These are phyloP conservation scores for Coranthus polyacanthus DNA, from an alignment of 2,797 vertebrate species.

Conservation along the genomic window DNA sequence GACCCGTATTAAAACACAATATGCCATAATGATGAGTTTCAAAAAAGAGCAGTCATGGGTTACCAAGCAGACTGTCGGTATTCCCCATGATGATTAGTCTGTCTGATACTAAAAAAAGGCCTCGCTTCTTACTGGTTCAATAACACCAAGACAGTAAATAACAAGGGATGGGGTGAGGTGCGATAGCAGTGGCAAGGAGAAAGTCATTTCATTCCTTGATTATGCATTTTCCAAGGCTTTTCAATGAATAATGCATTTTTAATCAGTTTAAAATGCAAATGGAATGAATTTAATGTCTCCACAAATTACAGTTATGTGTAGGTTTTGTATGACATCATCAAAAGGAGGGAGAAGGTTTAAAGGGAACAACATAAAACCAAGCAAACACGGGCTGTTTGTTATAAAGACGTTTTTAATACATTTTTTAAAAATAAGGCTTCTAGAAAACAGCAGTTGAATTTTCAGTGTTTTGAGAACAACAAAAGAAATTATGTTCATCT, in stretches of 20 bases:
- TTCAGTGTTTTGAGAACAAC: background rate
- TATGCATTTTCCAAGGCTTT: conserved; percentile 4
- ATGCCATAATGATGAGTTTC: conserved; percentile 50
- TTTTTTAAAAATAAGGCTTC: too few species aligned
- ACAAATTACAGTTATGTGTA: background rate
- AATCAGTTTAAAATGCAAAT: conserved; percentile 11
- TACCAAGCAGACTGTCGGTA: conserved; percentile 21
- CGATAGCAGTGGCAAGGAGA: conserved; percentile 14
- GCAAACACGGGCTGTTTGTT: background rate
- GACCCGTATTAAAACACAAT: conserved; percentile 46
- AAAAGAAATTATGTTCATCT: background rate
- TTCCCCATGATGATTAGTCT: conserved; percentile 17
- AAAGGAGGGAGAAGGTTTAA: background rate
- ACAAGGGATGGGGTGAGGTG: background rate
- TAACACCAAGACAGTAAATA: conserved; percentile 35
- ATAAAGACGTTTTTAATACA: too few species aligned
- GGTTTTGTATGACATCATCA: conserved; percentile 1
- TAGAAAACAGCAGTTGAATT: background rate
- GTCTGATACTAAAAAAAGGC: conserved; percentile 5
- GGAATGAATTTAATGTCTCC: conserved; percentile 4
- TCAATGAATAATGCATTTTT: conserved; percentile 9
- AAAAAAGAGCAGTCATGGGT: conserved; percentile 47
- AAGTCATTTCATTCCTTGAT: conserved; percentile 6
- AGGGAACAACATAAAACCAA: background rate
- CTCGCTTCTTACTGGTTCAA: conserved; percentile 23